Evolutionary conservation across 2,888 invertebrate species (phyloP), one percentile per base, ranked within the genome.

Genomic region (Melanargia galathea): DNA sequence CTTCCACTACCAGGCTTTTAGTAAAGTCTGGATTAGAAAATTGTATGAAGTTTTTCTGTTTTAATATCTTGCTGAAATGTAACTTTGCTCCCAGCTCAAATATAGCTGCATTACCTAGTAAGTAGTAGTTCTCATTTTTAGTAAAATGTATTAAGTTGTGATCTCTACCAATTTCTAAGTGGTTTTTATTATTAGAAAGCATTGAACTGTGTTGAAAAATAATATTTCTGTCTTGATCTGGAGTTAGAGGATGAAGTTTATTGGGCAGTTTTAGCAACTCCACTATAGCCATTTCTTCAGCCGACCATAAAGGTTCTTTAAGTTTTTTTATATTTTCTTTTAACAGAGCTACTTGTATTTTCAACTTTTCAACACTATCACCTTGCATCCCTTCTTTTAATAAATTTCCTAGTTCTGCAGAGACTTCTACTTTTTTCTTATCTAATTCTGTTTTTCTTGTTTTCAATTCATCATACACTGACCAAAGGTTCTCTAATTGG

Each of bases 1-100:
- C 96, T 86, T 97, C 96, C 6, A 96, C 87, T 3, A 97, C 86
- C 1, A 95, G 84, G 76, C 95, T 95, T 61, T 95, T 93, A 5
- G 93, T 92, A 85, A 97, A 96, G 84, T 97, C 96, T 0, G 96
- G 92, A 80, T 96, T 96, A 0, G 95, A 93, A 73, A 95, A 94
- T 74, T 94, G 94, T 0, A 92, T 78, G 76, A 93, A 95, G n/a
- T 92, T 84, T 11, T 84, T 80, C 0, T 92, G 81, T 22, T 87
- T 82, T 13, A 92, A 73, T 11, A 83, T 71, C 3, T 84, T 77
- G 59, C 80, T 88, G 63, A 93, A 91, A 73, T 92, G 92, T 80
- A 92, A 92, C 71, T 93, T 85, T 13, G 92, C 80, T 20, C 92
- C 92, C 10, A 95, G 83, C 83, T 97, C 96, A 77, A 95, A 96